These are phyloP conservation scores for Seriola rivoliana DNA, from an alignment of 2,113 vertebrate species.

Conservation along the genomic window DNA sequence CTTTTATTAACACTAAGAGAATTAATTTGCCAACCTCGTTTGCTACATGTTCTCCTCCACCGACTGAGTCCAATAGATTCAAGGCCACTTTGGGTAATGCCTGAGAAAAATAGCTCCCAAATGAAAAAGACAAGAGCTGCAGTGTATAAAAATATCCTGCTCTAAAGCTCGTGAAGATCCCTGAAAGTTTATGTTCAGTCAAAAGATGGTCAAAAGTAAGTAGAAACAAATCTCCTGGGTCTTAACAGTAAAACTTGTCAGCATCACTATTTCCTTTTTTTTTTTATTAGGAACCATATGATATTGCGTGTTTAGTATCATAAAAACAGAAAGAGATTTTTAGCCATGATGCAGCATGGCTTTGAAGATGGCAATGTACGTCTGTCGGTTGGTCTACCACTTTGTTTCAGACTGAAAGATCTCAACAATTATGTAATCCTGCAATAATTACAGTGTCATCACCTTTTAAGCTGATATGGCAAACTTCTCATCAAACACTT, in stretches of 20 bases:
- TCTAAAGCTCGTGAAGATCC: background rate
- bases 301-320: background rate
- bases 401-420: too few species aligned
- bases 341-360: background rate
- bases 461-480: background rate
- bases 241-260: slow-evolving; percentile 4
- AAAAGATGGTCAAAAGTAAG: background rate
- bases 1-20: slow-evolving; percentile 66
- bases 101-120: background rate
- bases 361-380: too few species aligned
- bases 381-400: too few species aligned
- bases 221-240: background rate
- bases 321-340: background rate
- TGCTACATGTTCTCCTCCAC: slow-evolving; percentile 6
- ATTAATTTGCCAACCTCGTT: slow-evolving; percentile 51
- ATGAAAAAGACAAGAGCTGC: background rate
- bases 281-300: too few species aligned
- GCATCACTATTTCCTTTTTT: background rate
- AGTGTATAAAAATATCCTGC: slow-evolving; percentile 5
- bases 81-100: slow-evolving; percentile 4
- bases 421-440: too few species aligned
- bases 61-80: slow-evolving; percentile 24
- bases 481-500: background rate
- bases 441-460: background rate
- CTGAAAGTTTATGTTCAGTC: background rate